Conservation (phyloP, 2,888 invertebrate genomes). For the Drosophila macrospina region DNA sequence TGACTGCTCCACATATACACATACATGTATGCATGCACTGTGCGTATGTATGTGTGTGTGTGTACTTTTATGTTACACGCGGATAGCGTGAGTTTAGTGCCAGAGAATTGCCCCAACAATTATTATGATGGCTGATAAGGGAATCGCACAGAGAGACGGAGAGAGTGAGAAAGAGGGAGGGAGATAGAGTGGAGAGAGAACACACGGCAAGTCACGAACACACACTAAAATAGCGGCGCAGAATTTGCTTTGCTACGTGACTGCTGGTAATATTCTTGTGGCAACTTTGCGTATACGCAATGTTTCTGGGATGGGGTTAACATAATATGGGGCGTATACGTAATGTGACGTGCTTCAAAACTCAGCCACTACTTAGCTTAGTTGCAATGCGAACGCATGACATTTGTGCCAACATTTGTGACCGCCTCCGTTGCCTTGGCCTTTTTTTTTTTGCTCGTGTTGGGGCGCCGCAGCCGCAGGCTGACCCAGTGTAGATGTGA, state of each 20-base stretch:
- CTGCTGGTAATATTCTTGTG: constrained; percentile 68
- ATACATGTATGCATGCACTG: background rate
- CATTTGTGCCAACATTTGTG: constrained; percentile 70
- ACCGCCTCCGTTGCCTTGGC: constrained; percentile 48
- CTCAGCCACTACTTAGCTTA: constrained; percentile 48
- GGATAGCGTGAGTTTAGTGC: constrained; percentile 53
- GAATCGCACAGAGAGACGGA: constrained; percentile 25
- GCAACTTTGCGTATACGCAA: constrained; percentile 64
- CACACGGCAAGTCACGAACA: constrained; percentile 53
- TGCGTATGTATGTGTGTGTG: constrained; percentile 5
- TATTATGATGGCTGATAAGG: constrained; percentile 80
- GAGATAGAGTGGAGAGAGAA: constrained; percentile 1
- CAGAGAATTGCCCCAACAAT: constrained; percentile 77
- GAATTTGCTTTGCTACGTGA: constrained; percentile 70
- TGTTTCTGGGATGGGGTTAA: constrained; percentile 32
- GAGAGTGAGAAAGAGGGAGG: constrained; percentile 11
- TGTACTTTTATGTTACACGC: constrained; percentile 27
- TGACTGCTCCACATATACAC: constrained; percentile 5
- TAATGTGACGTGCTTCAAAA: constrained; percentile 71
- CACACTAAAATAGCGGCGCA: constrained; percentile 51
- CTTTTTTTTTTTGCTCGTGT: constrained; percentile 27
- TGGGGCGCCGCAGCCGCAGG: constrained; percentile 7
- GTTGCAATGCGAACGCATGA: constrained; percentile 65
- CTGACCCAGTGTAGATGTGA: background rate
- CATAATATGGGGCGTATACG: constrained; percentile 67